phyloP scores from a whole-genome alignment of 2,888 invertebrate genomes.

The Agonopterix heracliana region DNA sequence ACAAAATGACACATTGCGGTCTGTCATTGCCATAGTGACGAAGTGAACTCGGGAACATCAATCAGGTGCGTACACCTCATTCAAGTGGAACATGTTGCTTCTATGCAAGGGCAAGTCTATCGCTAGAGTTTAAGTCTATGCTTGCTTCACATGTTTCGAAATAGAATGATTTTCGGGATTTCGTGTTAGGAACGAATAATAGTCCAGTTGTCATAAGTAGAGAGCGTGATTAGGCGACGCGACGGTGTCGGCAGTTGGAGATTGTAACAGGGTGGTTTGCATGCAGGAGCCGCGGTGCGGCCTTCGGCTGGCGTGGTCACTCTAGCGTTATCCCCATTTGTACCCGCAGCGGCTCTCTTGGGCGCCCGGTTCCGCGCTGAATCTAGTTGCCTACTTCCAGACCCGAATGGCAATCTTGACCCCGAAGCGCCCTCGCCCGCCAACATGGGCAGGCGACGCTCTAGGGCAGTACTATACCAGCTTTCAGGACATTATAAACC shows the following conservation, averaged over 20 bases:
- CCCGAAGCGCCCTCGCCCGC: slow-evolving; percentile 87
- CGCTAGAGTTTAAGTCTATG: too few species aligned
- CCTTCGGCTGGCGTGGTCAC: slow-evolving; percentile 77
- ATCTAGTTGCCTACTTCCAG: slow-evolving; percentile 87
- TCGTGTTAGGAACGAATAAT: slow-evolving; percentile 3
- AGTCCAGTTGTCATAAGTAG: background rate
- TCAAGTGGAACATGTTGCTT: too few species aligned
- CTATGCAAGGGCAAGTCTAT: too few species aligned
- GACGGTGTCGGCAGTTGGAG: slow-evolving; percentile 7
- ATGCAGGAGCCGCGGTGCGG: slow-evolving; percentile 76
- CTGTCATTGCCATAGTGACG: too few species aligned
- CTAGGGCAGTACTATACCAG: slow-evolving; percentile 96
- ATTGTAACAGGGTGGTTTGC: slow-evolving; percentile 72
- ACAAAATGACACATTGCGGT: too few species aligned
- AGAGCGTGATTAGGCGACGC: too few species aligned
- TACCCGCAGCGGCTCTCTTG: slow-evolving; percentile 85
- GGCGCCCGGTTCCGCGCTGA: slow-evolving; percentile 88
- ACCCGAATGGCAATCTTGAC: slow-evolving; percentile 89
- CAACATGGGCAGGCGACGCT: slow-evolving; percentile 93
- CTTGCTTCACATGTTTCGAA: too few species aligned
- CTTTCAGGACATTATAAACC: slow-evolving; percentile 97
- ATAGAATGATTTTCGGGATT: too few species aligned
- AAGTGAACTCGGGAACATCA: too few species aligned
- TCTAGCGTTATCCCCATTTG: slow-evolving; percentile 78
- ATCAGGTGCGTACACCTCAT: too few species aligned